Evolutionary conservation across 2,113 vertebrate genomes (phyloP).

Genomic region (Lycaon pictus): DNA sequence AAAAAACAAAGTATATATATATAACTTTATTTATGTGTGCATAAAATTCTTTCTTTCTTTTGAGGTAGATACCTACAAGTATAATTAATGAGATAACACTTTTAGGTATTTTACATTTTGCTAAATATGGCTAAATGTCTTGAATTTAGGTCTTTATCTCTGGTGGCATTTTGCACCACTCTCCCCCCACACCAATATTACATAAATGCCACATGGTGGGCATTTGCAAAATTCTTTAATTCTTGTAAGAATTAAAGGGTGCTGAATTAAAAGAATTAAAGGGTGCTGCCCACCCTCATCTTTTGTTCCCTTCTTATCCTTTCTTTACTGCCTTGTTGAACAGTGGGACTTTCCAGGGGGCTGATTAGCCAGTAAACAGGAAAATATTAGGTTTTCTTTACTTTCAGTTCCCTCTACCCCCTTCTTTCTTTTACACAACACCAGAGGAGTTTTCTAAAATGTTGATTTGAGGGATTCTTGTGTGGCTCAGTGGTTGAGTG

Average conservation of each 20-base stretch:
- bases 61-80: neutral
- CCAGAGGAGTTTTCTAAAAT: neutral
- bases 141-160: neutral
- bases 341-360: neutral
- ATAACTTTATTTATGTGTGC: neutral
- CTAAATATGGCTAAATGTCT: neutral
- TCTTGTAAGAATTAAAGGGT: neutral
- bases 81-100: neutral
- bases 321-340: neutral
- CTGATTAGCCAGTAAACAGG: neutral
- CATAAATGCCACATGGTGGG: neutral
- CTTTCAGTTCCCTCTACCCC: neutral
- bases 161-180: neutral
- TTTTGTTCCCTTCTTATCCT: neutral
- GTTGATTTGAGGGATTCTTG: neutral
- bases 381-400: neutral
- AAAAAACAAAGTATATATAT: neutral
- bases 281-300: neutral
- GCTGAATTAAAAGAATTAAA: too few relatives aligned
- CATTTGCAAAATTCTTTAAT: neutral
- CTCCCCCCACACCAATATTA: neutral
- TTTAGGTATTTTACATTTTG: neutral
- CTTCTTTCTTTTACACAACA: neutral
- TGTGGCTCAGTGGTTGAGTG: too few relatives aligned
- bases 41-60: neutral